Evolutionary conservation across 2,888 invertebrate species (phyloP).

Genomic region (Caenorhabditis sinica): DNA sequence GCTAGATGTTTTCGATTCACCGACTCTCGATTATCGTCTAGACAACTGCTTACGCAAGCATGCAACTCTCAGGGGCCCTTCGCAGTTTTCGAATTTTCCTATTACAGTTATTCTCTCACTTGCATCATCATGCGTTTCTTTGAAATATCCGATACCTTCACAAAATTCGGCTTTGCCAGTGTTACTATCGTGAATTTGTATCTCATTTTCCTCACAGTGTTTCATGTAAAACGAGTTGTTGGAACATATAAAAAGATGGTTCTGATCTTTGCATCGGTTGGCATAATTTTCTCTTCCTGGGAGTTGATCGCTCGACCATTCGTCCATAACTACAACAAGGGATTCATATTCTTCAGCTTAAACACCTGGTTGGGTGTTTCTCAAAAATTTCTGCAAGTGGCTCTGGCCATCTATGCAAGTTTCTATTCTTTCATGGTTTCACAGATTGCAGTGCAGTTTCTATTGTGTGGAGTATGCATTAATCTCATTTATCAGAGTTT

Average conservation of each 20-base stretch:
- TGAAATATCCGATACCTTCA: constrained; percentile 3
- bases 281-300: constrained; percentile 10
- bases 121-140: constrained; percentile 12
- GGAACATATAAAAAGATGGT: constrained; percentile 33
- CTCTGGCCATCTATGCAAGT: constrained; percentile 11
- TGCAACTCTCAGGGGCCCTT: no score
- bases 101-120: no score
- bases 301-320: constrained; percentile 25
- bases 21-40: no score
- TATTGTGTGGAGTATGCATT: no score
- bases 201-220: constrained; percentile 13
- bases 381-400: neutral
- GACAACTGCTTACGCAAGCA: no score
- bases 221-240: constrained; percentile 3
- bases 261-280: neutral
- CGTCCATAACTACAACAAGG: constrained; percentile 17
- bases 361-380: neutral
- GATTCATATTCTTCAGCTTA: constrained; percentile 19
- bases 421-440: neutral
- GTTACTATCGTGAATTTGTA: constrained; percentile 11
- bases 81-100: no score
- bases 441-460: constrained; percentile 1
- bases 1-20: no score
- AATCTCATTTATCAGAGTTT: no score
- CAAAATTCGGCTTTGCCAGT: constrained; percentile 19